These are phyloP conservation scores for Epicampocera succincta DNA, from an alignment of 2,888 invertebrate species.

Conservation along the genomic window DNA sequence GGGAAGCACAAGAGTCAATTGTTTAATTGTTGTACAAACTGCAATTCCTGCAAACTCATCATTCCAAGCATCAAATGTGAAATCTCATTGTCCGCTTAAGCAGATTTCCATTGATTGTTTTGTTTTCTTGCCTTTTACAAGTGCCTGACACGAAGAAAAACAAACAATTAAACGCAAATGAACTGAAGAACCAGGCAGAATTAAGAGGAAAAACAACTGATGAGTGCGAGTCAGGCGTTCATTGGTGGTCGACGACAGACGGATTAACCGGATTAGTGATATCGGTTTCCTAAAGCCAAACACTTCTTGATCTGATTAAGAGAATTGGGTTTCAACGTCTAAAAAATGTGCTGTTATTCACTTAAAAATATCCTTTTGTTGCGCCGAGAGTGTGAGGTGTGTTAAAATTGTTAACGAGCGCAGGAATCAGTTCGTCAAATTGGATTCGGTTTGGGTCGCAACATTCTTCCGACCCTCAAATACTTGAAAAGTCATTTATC, in stretches of 20 bases:
- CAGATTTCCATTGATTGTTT: constrained; percentile 43
- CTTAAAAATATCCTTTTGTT: background rate
- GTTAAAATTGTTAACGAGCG: constrained; percentile 19
- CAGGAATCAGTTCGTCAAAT: constrained; percentile 19
- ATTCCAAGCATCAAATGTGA: constrained; percentile 53
- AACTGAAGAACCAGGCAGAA: constrained; percentile 30
- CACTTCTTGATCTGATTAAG: constrained; percentile 19
- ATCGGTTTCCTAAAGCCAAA: constrained; percentile 29
- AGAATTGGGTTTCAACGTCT: constrained; percentile 24
- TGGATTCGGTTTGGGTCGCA: constrained; percentile 40
- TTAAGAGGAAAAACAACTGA: constrained; percentile 23
- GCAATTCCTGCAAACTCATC: constrained; percentile 60
- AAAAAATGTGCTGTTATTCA: background rate
- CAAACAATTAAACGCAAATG: constrained; percentile 60
- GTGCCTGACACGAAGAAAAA: constrained; percentile 44
- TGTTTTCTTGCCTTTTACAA: background rate
- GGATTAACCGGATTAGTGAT: constrained; percentile 65
- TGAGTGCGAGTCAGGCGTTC: constrained; percentile 30
- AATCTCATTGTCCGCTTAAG: constrained; percentile 55
- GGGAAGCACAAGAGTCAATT: constrained; percentile 54
- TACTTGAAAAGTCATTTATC: constrained; percentile 51
- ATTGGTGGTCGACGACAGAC: constrained; percentile 66
- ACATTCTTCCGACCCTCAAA: constrained; percentile 5
- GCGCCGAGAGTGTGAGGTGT: background rate
- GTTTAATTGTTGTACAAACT: constrained; percentile 37